A percentile compares a stretch with the other conserved stretches of the same genome.
phyloP scores from a whole-genome alignment of 2,113 vertebrate species.

The Naja naja region DNA sequence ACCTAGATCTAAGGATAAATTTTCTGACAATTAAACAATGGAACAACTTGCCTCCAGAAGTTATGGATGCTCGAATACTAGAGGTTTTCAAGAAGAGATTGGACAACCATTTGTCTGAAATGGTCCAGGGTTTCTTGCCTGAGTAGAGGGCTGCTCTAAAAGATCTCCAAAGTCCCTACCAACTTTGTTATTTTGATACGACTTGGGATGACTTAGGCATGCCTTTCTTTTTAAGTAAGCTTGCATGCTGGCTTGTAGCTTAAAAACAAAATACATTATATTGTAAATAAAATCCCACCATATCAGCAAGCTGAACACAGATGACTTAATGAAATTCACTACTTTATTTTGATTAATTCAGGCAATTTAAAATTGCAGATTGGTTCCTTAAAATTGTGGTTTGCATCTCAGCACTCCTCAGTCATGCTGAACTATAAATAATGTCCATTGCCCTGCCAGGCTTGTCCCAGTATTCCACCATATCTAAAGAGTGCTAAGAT shows the following conservation, averaged over 20 bases:
- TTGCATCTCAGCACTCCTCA: neutral
- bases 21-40: too few species aligned
- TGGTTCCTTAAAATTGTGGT: neutral
- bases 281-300: constrained; percentile 6
- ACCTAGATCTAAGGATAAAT: too few species aligned
- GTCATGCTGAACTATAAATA: neutral
- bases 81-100: too few species aligned
- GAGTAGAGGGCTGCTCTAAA: too few species aligned
- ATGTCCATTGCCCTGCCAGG: neutral
- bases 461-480: neutral
- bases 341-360: constrained; percentile 2
- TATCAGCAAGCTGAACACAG: neutral
- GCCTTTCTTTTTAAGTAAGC: neutral
- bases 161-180: too few species aligned
- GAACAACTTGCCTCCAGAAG: too few species aligned
- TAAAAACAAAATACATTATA: constrained; percentile 2
- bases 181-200: neutral
- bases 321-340: neutral
- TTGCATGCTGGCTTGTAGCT: neutral
- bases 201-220: neutral
- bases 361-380: constrained; percentile 12
- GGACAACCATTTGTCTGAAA: too few species aligned
- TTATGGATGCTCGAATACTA: too few species aligned
- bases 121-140: too few species aligned
- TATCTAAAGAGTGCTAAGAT: neutral